Conservation (phyloP, 2,113 vertebrate genomes). For the Puffinus mauretanicus region DNA sequence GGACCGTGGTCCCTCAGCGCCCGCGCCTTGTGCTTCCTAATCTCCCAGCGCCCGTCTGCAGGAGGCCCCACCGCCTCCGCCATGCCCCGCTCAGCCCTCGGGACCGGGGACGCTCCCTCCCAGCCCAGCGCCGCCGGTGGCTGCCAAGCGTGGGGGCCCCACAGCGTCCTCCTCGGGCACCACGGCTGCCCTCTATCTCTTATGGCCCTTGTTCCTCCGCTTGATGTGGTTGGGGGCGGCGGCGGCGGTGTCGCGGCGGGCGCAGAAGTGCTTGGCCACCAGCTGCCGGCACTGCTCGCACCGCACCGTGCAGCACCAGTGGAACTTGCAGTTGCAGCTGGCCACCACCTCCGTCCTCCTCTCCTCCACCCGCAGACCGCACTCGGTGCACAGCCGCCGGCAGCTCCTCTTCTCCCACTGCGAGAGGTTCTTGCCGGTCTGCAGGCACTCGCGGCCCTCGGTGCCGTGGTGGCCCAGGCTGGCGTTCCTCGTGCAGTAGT, state of each 20-base stretch:
- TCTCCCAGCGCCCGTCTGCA: fast-evolving
- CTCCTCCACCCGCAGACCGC: slow-evolving; percentile 85
- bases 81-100: fast-evolving
- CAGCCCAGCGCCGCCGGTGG: background rate
- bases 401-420: slow-evolving; percentile 86
- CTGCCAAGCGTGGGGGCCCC: fast-evolving
- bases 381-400: slow-evolving; percentile 86
- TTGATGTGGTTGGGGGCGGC: slow-evolving; percentile 53
- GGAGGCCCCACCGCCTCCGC: fast-evolving
- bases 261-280: slow-evolving; percentile 87
- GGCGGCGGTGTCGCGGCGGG: slow-evolving; percentile 5
- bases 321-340: slow-evolving; percentile 96
- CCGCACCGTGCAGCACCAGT: slow-evolving; percentile 94
- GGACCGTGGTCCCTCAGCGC: fast-evolving
- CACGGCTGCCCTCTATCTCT: slow-evolving; percentile 7
- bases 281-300: slow-evolving; percentile 87
- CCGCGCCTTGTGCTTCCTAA: background rate
- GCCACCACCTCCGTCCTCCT: slow-evolving; percentile 78
- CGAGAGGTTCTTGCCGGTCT: slow-evolving; percentile 75
- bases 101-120: background rate
- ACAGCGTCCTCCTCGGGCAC: fast-evolving
- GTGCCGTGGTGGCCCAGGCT: slow-evolving; percentile 88
- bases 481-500: slow-evolving; percentile 89
- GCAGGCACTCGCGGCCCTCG: slow-evolving; percentile 91
- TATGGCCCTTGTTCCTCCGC: slow-evolving; percentile 63